Conservation (phyloP, 2,113 vertebrate species). For the Accipiter cooperii region DNA sequence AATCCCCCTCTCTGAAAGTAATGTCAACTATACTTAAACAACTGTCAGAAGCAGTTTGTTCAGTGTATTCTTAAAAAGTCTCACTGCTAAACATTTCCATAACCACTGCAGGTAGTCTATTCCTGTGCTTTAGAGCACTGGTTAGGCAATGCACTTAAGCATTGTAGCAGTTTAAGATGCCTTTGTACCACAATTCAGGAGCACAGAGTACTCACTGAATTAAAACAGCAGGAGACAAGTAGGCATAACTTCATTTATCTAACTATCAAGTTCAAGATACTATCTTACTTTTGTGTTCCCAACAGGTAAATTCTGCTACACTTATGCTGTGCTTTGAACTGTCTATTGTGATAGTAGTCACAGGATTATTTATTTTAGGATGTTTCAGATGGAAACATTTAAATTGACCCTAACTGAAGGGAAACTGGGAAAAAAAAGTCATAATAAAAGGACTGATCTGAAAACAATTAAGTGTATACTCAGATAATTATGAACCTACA, state of each 20-base stretch:
- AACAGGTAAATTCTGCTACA: neutral
- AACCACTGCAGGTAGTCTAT: neutral
- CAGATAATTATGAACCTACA: neutral
- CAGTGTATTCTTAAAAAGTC: neutral
- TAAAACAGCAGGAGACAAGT: neutral
- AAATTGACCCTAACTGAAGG: neutral
- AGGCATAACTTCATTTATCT: neutral
- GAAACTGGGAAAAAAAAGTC: neutral
- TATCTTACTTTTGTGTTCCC: neutral
- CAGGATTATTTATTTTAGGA: neutral
- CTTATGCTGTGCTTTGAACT: neutral
- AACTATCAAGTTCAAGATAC: neutral
- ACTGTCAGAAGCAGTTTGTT: neutral
- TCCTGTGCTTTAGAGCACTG: neutral
- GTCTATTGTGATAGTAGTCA: neutral
- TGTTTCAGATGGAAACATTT: neutral
- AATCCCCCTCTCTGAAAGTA: neutral
- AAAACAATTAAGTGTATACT: neutral
- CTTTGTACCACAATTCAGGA: neutral
- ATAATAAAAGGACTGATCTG: neutral
- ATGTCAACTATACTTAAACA: neutral
- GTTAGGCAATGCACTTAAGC: neutral
- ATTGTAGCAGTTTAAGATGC: neutral
- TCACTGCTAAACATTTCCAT: neutral
- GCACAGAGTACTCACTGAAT: neutral